These are phyloP conservation scores for Sarcoramphus papa DNA, from an alignment of 2,797 vertebrate species.

Conservation along the genomic window DNA sequence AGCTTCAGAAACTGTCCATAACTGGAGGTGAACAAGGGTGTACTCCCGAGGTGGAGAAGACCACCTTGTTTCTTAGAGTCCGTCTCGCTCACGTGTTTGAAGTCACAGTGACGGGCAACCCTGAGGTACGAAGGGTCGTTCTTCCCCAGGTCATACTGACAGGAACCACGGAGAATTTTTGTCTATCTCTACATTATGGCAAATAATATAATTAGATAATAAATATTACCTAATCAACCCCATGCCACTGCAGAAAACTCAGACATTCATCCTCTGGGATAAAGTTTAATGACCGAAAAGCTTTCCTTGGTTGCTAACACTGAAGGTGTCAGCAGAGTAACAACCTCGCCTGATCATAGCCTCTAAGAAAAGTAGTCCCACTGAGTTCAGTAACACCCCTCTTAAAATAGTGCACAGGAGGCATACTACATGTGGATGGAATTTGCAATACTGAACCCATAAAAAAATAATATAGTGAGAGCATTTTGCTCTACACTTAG, in stretches of 20 bases:
- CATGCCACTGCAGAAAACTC: neutral
- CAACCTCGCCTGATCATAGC: neutral
- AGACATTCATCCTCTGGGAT: neutral
- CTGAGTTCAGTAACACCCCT: neutral
- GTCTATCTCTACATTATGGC: neutral
- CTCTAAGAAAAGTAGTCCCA: neutral
- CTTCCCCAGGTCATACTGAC: neutral
- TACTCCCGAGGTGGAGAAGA: fast-evolving
- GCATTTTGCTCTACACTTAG: slow-evolving; percentile 13
- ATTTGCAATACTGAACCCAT: slow-evolving; percentile 24
- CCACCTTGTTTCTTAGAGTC: neutral
- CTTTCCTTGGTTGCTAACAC: neutral
- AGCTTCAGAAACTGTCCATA: neutral
- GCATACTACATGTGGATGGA: slow-evolving; percentile 12
- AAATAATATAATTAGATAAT: neutral
- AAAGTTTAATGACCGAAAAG: neutral
- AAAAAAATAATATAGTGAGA: slow-evolving; percentile 9
- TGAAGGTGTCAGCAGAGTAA: slow-evolving; percentile 1
- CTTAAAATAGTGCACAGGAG: slow-evolving; percentile 14
- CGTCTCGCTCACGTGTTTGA: fast-evolving
- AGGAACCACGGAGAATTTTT: neutral
- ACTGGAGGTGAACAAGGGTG: neutral
- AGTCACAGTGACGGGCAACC: neutral
- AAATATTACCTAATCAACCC: neutral
- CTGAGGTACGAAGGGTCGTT: fast-evolving